Evolutionary conservation across 2,888 invertebrate genomes (phyloP), one percentile per base, ranked within the genome.

Genomic region (Actias luna): DNA sequence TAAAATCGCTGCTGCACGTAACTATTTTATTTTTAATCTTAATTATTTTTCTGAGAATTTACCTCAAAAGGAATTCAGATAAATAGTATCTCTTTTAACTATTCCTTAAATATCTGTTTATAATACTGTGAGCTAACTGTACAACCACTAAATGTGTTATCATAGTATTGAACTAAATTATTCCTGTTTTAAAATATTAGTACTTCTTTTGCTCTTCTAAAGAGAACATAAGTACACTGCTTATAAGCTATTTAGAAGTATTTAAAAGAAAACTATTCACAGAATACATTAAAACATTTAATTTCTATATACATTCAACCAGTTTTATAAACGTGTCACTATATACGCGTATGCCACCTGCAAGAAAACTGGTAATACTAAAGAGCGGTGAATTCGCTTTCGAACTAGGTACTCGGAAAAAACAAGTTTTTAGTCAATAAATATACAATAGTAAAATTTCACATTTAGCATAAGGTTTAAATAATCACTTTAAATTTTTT

Each of bases 321-420:
- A 29, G 55, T 55, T 55, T 29, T 22, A 16, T 29, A 55, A n/a
- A 29, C n/a, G 29, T 29, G 16, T 29, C 29, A 29, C 5, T n/a
- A n/a, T 29, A 27, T 16, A 55, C n/a, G n/a, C 0, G n/a, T 55
- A 29, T 55, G 16, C 29, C 8, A 55, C 55, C 29, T 55, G 29
- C n/a, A 29, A 55, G 55, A 29, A 55, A 55, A 55, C 55, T 55
- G 29, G 55, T 29, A 55, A 50, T 50, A 50, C 82, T 84, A 75
- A 79, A 82, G 22, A 79, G 76, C 82, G 82, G 78, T 79, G 71
- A 76, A 75, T 76, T 78, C 71, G 77, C 83, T 88, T 89, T 88
- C 87, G 79, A 88, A 87, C n/a, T n/a, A n/a, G n/a, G 85, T 72
- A 71, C 70, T 68, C 64, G 67, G 69, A 71, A 75, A 75, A 75